Evolutionary conservation across 2,888 invertebrate species (phyloP).

Genomic region (Eilema griseolum): DNA sequence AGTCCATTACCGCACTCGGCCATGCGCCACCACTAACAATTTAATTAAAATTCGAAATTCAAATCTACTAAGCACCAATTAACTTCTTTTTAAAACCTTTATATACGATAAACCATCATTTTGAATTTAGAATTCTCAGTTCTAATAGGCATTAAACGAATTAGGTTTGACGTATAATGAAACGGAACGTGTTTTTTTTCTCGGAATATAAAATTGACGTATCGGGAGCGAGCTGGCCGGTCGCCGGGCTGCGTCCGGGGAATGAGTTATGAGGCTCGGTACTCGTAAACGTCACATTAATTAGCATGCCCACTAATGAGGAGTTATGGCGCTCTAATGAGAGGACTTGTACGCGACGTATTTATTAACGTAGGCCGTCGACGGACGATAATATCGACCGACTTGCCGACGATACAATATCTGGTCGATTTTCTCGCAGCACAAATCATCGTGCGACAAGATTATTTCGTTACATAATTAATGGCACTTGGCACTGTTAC

Average conservation of each 20-base stretch:
- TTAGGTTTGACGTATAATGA: conserved; percentile 50
- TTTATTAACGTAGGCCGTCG: conserved; percentile 52
- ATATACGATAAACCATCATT: conserved; percentile 8
- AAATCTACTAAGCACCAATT: conserved; percentile 1
- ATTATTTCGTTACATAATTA: neutral
- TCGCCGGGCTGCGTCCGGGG: conserved; percentile 31
- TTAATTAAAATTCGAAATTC: neutral
- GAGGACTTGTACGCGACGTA: conserved; percentile 78
- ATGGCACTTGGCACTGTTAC: neutral
- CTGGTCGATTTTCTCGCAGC: conserved; percentile 29
- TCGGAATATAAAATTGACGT: conserved; percentile 49
- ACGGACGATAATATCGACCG: conserved; percentile 49
- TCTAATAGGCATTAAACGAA: conserved; percentile 39
- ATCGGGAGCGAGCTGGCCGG: conserved; percentile 44
- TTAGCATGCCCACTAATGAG: conserved; percentile 86
- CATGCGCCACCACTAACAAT: too few relatives aligned
- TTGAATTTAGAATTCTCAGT: neutral
- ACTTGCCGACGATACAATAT: conserved; percentile 54
- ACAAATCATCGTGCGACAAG: neutral
- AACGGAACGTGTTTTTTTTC: conserved; percentile 38
- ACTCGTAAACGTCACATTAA: conserved; percentile 85
- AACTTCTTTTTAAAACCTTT: neutral
- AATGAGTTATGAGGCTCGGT: conserved; percentile 67
- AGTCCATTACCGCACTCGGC: too few relatives aligned
- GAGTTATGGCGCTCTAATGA: conserved; percentile 86